Evolutionary conservation across 2,888 invertebrate genomes (phyloP).

Genomic region (Hemicrepidius hirtus): DNA sequence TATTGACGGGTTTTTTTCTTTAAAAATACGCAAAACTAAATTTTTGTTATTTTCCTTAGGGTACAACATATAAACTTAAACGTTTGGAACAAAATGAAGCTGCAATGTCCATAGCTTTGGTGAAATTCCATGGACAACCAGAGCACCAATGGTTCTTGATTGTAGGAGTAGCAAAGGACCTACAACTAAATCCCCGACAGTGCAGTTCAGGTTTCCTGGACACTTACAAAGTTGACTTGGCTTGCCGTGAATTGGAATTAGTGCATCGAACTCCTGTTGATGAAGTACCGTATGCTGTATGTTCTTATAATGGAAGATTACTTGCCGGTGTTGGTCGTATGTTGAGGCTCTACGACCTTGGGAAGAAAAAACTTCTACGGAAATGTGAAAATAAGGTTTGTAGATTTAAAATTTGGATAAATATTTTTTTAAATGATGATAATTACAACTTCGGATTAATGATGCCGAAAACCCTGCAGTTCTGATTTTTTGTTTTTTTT

Average conservation of each 20-base stretch:
- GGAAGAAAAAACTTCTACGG: slow-evolving; percentile 94
- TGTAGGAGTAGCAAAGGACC: slow-evolving; percentile 94
- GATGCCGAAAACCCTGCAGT: slow-evolving; percentile 61
- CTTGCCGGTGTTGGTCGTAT: slow-evolving; percentile 94
- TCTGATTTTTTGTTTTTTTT: slow-evolving; percentile 49
- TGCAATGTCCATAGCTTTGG: slow-evolving; percentile 89
- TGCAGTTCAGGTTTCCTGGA: slow-evolving; percentile 90
- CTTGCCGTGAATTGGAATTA: slow-evolving; percentile 90
- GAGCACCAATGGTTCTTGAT: slow-evolving; percentile 77
- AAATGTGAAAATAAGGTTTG: slow-evolving; percentile 96
- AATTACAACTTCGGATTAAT: slow-evolving; percentile 51
- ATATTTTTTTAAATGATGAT: slow-evolving; percentile 60
- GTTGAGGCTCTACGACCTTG: slow-evolving; percentile 95
- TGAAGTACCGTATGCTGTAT: slow-evolving; percentile 90
- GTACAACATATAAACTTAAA: slow-evolving; percentile 84
- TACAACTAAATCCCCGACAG: slow-evolving; percentile 90
- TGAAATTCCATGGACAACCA: slow-evolving; percentile 70
- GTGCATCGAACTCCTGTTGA: slow-evolving; percentile 96
- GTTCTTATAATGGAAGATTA: slow-evolving; percentile 92
- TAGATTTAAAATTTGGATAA: background rate
- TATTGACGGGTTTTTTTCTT: no score
- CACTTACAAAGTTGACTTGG: slow-evolving; percentile 86
- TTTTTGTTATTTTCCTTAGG: slow-evolving; percentile 65
- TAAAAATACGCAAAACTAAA: no score
- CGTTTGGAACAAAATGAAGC: slow-evolving; percentile 97